Percentiles rank a stretch among this genome's conserved stretches.
phyloP scores from a whole-genome alignment of 2,113 vertebrate genomes.

The Oreochromis spilurus region DNA sequence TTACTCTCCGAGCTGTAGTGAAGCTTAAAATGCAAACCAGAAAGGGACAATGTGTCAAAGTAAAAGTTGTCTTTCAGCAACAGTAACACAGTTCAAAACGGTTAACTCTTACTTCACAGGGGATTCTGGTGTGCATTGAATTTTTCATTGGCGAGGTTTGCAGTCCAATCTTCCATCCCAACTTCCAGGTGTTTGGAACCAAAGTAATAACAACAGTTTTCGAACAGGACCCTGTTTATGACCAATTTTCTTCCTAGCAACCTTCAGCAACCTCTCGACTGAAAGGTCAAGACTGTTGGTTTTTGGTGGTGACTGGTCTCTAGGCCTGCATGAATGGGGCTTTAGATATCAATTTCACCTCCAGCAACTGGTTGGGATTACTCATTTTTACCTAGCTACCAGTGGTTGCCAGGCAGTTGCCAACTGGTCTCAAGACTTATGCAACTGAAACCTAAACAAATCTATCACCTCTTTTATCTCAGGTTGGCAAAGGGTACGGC shows the following conservation, averaged over 20 bases:
- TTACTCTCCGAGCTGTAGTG: background rate
- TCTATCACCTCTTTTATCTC: background rate
- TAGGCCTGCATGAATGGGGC: background rate
- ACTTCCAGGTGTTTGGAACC: background rate
- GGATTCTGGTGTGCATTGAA: background rate
- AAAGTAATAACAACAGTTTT: background rate
- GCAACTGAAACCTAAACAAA: background rate
- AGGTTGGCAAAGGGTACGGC: constrained; percentile 89
- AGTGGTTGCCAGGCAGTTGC: background rate
- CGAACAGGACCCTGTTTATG: no score
- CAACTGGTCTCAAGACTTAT: background rate
- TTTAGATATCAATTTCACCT: background rate
- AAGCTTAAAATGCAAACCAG: background rate
- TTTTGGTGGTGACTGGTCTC: background rate
- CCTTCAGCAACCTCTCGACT: background rate
- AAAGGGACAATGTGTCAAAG: background rate
- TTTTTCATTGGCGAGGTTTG: background rate
- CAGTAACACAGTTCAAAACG: background rate
- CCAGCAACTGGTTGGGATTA: background rate
- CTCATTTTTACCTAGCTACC: background rate
- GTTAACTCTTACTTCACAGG: background rate
- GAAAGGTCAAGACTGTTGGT: background rate
- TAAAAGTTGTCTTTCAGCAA: background rate
- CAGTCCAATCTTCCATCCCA: background rate
- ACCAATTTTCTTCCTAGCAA: background rate